Evolutionary conservation across 2,797 vertebrate species (phyloP).

Genomic region (Melanotaenia maccullochi): DNA sequence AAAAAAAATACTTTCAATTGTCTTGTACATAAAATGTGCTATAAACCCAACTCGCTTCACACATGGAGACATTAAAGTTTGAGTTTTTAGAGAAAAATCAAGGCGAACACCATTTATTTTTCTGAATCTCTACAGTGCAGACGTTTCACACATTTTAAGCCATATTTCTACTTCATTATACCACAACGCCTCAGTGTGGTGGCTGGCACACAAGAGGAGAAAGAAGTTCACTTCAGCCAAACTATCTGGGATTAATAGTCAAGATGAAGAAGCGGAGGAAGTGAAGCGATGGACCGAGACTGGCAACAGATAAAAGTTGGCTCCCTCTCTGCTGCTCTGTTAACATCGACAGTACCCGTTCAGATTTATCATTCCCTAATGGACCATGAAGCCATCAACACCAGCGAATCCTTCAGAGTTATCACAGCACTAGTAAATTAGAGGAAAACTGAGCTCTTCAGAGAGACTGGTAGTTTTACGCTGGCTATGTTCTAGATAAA

Average conservation of each 20-base stretch:
- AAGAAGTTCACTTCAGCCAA: slow-evolving; percentile 17
- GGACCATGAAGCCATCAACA: slow-evolving; percentile 58
- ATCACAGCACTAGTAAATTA: slow-evolving; percentile 44
- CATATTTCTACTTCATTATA: neutral
- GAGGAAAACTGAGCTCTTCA: slow-evolving; percentile 30
- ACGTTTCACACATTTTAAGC: neutral
- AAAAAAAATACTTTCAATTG: neutral
- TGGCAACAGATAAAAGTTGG: slow-evolving; percentile 50
- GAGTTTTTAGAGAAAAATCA: neutral
- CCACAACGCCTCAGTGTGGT: neutral
- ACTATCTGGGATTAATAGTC: slow-evolving; percentile 37
- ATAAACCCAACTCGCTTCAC: neutral
- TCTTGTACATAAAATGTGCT: neutral
- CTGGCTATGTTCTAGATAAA: slow-evolving; percentile 24
- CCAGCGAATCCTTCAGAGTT: slow-evolving; percentile 40
- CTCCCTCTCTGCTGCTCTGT: slow-evolving; percentile 34
- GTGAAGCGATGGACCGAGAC: slow-evolving; percentile 51
- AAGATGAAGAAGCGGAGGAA: slow-evolving; percentile 45
- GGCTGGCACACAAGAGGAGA: neutral
- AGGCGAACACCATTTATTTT: neutral
- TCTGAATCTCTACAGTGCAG: neutral
- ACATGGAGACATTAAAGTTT: neutral
- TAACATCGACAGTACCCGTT: slow-evolving; percentile 35
- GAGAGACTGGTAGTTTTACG: slow-evolving; percentile 4
- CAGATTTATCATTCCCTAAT: slow-evolving; percentile 67